Percentiles rank a stretch among this genome's conserved stretches.
These are phyloP conservation scores for Paramisgurnus dabryanus DNA, from an alignment of 2,113 vertebrate species.

Conservation along the genomic window DNA sequence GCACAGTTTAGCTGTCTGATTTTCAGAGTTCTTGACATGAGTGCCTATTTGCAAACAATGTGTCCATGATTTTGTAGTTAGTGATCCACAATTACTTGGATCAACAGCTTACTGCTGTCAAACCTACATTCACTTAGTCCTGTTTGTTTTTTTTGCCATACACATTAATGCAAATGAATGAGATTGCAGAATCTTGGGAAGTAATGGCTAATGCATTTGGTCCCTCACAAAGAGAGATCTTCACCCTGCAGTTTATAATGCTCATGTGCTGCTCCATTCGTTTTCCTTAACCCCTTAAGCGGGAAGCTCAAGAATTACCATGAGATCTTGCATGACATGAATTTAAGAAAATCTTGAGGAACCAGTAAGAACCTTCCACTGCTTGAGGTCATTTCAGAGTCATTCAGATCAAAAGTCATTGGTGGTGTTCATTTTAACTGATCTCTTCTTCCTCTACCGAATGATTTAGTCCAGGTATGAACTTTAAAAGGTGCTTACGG, in stretches of 20 bases:
- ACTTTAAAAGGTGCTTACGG: slow-evolving; percentile 84
- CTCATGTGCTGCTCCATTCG: not conserved
- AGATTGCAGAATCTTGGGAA: not conserved
- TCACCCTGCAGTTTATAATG: slow-evolving; percentile 5
- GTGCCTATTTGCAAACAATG: too few relatives aligned
- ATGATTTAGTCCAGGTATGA: slow-evolving; percentile 88
- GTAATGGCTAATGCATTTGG: not conserved
- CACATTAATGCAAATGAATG: slow-evolving; percentile 6
- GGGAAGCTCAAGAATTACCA: not conserved
- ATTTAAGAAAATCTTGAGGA: not conserved
- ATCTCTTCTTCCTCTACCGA: slow-evolving; percentile 89
- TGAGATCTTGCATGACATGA: not conserved
- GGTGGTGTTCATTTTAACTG: slow-evolving; percentile 33
- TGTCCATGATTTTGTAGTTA: too few relatives aligned
- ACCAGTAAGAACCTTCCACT: not conserved
- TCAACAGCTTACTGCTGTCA: too few relatives aligned
- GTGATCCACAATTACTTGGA: too few relatives aligned
- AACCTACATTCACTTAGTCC: not conserved
- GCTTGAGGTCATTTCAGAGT: not conserved
- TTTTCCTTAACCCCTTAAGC: not conserved
- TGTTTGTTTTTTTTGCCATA: not conserved
- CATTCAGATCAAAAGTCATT: slow-evolving; percentile 8
- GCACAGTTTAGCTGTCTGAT: too few relatives aligned
- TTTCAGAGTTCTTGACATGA: too few relatives aligned
- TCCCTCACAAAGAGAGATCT: not conserved